A percentile compares a stretch with the other conserved stretches of the same genome.
Evolutionary conservation across 1,140 invertebrate species (phyloP).

Genomic region (Parasteatoda tepidariorum): DNA sequence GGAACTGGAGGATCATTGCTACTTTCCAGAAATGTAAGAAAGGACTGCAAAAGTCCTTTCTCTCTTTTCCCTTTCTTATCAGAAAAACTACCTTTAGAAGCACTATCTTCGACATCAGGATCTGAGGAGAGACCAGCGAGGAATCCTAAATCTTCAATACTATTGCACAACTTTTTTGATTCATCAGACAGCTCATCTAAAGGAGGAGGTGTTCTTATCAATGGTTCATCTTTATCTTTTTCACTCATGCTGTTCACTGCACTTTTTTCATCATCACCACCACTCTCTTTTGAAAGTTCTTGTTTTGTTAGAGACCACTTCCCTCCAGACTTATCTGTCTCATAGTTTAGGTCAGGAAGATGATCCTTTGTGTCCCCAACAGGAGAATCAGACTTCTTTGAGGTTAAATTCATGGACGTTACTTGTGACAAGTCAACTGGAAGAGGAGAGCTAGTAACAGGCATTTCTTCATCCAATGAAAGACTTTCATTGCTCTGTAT

Average conservation of each 20-base stretch:
- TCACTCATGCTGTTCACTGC: background rate
- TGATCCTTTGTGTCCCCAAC: slow-evolving; percentile 14
- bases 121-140: slow-evolving; percentile 60
- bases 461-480: background rate
- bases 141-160: slow-evolving; percentile 62
- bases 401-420: slow-evolving; percentile 3
- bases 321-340: slow-evolving; percentile 21
- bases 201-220: slow-evolving; percentile 36
- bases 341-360: slow-evolving; percentile 39
- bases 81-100: slow-evolving; percentile 33
- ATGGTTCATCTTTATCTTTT: slow-evolving; percentile 17
- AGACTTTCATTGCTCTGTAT: background rate
- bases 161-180: slow-evolving; percentile 60
- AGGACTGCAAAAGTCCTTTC: slow-evolving; percentile 58
- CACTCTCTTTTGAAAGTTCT: slow-evolving; percentile 3
- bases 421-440: slow-evolving; percentile 53
- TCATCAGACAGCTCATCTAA: slow-evolving; percentile 55
- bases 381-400: slow-evolving; percentile 29
- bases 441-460: slow-evolving; percentile 23
- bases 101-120: slow-evolving; percentile 37
- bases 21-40: slow-evolving; percentile 61
- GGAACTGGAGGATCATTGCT: slow-evolving; percentile 33
- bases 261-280: slow-evolving; percentile 1
- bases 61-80: slow-evolving; percentile 47
- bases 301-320: slow-evolving; percentile 44